Percentiles rank a stretch among this genome's conserved stretches.
phyloP scores from a whole-genome alignment of 2,113 vertebrate genomes.

The Hippocampus zosterae region DNA sequence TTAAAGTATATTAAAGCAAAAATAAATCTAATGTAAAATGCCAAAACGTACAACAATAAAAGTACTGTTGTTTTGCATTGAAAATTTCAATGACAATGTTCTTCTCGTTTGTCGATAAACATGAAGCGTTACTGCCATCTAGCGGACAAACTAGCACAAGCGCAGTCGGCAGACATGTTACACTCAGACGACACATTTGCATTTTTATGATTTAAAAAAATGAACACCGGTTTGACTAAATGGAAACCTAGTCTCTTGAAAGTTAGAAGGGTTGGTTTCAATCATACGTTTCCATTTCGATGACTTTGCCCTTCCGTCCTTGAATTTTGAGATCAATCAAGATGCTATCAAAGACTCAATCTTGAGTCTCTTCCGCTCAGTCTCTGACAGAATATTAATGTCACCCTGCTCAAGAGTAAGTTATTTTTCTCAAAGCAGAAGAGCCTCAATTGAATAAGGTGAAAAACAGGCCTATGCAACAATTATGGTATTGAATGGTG shows the following conservation, averaged over 20 bases:
- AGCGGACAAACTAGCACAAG: conserved; percentile 19
- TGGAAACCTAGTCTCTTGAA: neutral
- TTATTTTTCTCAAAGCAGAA: neutral
- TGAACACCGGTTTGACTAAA: neutral
- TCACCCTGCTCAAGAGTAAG: neutral
- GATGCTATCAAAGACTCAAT: neutral
- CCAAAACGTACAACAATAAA: too few relatives aligned
- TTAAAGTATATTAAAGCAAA: too few relatives aligned
- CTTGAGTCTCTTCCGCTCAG: neutral
- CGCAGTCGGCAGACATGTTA: neutral
- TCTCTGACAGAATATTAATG: neutral
- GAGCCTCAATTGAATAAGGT: neutral
- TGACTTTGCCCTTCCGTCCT: neutral
- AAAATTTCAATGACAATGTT: neutral
- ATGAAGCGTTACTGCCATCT: conserved; percentile 36
- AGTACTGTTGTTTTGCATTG: too few relatives aligned
- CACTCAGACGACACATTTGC: neutral
- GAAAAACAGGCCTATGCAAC: neutral
- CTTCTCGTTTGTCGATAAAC: neutral
- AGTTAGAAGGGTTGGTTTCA: neutral
- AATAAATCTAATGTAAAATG: too few relatives aligned
- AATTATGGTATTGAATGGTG: neutral
- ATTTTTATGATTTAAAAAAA: neutral
- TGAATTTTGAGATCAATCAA: neutral
- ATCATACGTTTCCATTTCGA: neutral